Percentiles rank a stretch among this genome's conserved stretches.
These are phyloP conservation scores for Phortica okadai DNA, from an alignment of 2,888 invertebrate genomes.

Conservation along the genomic window DNA sequence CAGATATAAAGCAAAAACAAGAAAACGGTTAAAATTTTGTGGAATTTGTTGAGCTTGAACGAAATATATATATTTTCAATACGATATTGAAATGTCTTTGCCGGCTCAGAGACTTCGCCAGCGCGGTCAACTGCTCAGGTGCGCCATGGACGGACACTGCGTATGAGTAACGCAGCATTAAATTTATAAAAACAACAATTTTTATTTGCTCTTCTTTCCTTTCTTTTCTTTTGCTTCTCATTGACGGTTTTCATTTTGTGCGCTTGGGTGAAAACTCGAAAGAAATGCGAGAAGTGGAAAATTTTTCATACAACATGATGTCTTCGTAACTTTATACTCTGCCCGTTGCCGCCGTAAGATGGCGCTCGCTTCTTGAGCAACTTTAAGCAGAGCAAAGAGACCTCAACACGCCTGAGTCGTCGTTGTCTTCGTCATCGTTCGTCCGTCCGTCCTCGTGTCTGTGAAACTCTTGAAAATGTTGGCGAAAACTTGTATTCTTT, in stretches of 20 bases:
- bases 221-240: conserved; percentile 31
- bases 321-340: neutral
- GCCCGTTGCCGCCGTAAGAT: neutral
- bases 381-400: neutral
- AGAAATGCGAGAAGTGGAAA: conserved; percentile 58
- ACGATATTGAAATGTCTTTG: no score
- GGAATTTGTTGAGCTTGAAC: conserved; percentile 17
- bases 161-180: conserved; percentile 53
- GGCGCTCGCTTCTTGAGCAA: neutral
- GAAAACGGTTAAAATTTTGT: conserved; percentile 18
- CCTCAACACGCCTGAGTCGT: neutral
- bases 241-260: conserved; percentile 42
- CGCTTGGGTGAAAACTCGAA: conserved; percentile 57
- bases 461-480: no score
- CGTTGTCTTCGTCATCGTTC: neutral
- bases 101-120: conserved; percentile 57
- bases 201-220: conserved; percentile 28
- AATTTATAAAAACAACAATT: neutral
- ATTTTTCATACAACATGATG: conserved; percentile 32
- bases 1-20: conserved; percentile 27
- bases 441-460: neutral
- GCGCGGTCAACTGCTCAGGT: conserved; percentile 29
- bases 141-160: conserved; percentile 53
- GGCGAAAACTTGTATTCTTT: conserved; percentile 30
- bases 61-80: neutral